Evolutionary conservation across 2,113 vertebrate species (phyloP).

Genomic region (Castor canadensis): DNA sequence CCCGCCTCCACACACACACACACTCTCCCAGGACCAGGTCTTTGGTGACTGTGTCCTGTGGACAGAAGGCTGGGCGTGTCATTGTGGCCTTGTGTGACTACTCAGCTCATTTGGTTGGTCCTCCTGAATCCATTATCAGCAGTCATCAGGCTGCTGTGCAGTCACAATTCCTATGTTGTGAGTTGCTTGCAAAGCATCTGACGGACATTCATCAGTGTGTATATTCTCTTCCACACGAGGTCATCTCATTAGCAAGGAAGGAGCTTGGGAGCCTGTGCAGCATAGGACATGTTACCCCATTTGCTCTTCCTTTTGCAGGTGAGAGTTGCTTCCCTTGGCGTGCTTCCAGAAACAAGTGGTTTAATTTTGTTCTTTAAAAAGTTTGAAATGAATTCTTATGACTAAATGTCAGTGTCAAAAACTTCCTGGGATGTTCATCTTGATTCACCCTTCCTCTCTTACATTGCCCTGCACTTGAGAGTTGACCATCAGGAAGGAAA

Average conservation of each 20-base stretch:
- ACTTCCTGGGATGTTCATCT: too few species aligned
- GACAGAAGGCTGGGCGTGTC: neutral
- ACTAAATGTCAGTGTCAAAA: neutral
- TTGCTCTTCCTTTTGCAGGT: fast-evolving
- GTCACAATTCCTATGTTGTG: neutral
- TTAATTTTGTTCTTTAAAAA: neutral
- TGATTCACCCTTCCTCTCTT: fast-evolving
- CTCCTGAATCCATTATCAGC: neutral
- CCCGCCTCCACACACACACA: neutral
- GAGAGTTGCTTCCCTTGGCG: fast-evolving
- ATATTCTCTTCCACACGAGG: neutral
- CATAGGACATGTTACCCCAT: fast-evolving
- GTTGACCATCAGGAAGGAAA: fast-evolving
- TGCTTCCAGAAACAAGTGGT: neutral
- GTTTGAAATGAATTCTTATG: neutral
- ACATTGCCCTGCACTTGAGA: fast-evolving
- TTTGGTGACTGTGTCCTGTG: neutral
- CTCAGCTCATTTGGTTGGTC: neutral
- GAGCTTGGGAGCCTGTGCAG: neutral
- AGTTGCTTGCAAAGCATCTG: neutral
- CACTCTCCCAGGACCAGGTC: neutral
- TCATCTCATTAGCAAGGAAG: neutral
- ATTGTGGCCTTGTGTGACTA: too few species aligned
- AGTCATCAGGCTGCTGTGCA: neutral
- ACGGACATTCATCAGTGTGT: neutral